A percentile compares a stretch with the other conserved stretches of the same genome.
phyloP scores from a whole-genome alignment of 2,888 invertebrate species.

The Galerucella calmariensis region DNA sequence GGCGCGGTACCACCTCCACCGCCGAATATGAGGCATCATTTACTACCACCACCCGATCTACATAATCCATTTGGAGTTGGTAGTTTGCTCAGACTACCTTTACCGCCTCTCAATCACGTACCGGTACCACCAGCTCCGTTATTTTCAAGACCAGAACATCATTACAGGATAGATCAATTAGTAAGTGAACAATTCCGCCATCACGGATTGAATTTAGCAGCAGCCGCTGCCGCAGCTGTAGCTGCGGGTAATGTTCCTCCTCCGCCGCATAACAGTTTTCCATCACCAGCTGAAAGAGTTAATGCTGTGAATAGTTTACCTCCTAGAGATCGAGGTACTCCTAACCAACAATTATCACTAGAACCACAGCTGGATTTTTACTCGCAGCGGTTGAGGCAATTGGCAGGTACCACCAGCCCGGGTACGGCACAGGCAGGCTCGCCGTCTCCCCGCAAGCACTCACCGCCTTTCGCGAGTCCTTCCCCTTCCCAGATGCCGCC shows the following conservation, averaged over 20 bases:
- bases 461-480: conserved; percentile 83
- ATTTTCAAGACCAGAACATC: conserved; percentile 83
- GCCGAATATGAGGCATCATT: conserved; percentile 74
- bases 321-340: conserved; percentile 65
- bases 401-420: conserved; percentile 95
- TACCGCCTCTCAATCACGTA: conserved; percentile 77
- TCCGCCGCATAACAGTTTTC: conserved; percentile 68
- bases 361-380: conserved; percentile 98
- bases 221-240: conserved; percentile 78
- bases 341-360: conserved; percentile 76
- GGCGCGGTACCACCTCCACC: conserved; percentile 70
- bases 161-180: conserved; percentile 85
- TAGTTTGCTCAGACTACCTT: conserved; percentile 78
- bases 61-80: conserved; percentile 82
- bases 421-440: conserved; percentile 89
- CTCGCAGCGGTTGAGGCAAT: conserved; percentile 98
- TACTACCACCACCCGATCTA: conserved; percentile 78
- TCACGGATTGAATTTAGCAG: conserved; percentile 81
- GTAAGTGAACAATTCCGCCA: conserved; percentile 86
- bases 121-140: conserved; percentile 79
- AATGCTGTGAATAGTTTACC: conserved; percentile 68
- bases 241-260: conserved; percentile 74
- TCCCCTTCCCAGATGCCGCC: conserved; percentile 79
- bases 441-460: conserved; percentile 84
- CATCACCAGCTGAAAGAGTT: conserved; percentile 71